A percentile compares a stretch with the other conserved stretches of the same genome.
Evolutionary conservation across 1,140 invertebrate genomes (phyloP).

Genomic region (Papilio machaon): DNA sequence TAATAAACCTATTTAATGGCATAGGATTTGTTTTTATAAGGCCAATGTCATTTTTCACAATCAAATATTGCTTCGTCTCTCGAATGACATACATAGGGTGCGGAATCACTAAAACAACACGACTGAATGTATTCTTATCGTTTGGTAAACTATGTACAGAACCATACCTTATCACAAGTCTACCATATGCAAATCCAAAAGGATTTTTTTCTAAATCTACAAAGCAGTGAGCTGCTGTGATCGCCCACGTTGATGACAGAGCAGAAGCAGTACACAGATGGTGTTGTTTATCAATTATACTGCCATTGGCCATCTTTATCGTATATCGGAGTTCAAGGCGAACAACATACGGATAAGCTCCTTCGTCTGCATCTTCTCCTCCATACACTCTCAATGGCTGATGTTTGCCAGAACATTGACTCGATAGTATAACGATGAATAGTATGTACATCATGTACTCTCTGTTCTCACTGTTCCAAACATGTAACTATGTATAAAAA

Average conservation of each 20-base stretch:
- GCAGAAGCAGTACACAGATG: slow-evolving; percentile 15
- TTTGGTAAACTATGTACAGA: neutral
- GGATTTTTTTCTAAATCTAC: neutral
- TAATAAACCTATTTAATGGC: neutral
- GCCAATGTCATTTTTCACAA: slow-evolving; percentile 14
- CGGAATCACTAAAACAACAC: neutral
- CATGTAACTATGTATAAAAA: neutral
- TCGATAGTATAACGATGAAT: neutral
- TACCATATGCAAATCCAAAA: neutral
- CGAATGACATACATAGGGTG: neutral
- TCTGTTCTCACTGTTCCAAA: neutral
- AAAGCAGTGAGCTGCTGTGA: slow-evolving; percentile 7
- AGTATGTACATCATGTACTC: neutral
- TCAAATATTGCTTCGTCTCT: too few relatives aligned
- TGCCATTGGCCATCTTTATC: neutral
- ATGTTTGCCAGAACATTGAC: neutral
- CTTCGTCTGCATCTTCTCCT: neutral
- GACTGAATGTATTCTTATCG: neutral
- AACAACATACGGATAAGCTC: slow-evolving; percentile 5
- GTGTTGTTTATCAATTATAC: neutral
- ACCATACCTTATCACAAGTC: slow-evolving; percentile 21
- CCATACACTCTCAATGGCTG: slow-evolving; percentile 21
- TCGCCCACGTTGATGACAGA: slow-evolving; percentile 1
- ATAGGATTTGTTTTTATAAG: slow-evolving; percentile 27
- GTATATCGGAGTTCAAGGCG: neutral